Conservation (phyloP, 2,888 invertebrate species). For the Teleogryllus oceanicus region DNA sequence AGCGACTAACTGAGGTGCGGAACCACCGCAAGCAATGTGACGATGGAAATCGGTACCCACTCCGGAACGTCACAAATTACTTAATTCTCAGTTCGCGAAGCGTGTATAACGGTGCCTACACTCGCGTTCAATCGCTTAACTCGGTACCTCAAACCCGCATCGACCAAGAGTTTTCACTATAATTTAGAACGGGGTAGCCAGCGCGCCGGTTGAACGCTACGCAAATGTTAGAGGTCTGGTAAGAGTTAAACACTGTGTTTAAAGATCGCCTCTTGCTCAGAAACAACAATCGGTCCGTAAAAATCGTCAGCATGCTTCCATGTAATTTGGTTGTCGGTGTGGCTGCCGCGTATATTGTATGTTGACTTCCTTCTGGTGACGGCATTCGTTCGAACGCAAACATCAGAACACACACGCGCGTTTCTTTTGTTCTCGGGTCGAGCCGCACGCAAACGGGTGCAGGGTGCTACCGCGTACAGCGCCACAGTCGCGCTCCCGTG, state of each 20-base stretch:
- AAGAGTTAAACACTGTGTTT: background rate
- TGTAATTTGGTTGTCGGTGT: background rate
- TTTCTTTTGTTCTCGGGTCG: too few species aligned
- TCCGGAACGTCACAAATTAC: background rate
- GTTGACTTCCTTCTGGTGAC: background rate
- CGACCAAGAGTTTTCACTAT: background rate
- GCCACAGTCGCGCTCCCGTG: too few species aligned
- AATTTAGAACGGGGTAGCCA: background rate
- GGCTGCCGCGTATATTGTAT: background rate
- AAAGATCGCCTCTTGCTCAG: background rate
- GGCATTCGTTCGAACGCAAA: background rate
- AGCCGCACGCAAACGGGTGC: too few species aligned
- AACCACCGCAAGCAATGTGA: too few species aligned
- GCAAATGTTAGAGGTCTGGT: background rate
- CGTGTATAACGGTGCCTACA: background rate
- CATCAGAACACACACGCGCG: background rate
- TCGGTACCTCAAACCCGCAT: background rate
- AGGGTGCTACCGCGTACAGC: too few species aligned
- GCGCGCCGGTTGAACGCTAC: background rate
- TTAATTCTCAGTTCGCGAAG: constrained; percentile 18
- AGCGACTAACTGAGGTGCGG: too few species aligned
- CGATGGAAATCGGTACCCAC: background rate
- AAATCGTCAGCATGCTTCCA: background rate
- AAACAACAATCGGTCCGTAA: background rate
- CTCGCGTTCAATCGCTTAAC: background rate